Evolutionary conservation across 1,140 invertebrate genomes (phyloP), one percentile per base, ranked within the genome.

Genomic region (Chrysomallon squamiferum): DNA sequence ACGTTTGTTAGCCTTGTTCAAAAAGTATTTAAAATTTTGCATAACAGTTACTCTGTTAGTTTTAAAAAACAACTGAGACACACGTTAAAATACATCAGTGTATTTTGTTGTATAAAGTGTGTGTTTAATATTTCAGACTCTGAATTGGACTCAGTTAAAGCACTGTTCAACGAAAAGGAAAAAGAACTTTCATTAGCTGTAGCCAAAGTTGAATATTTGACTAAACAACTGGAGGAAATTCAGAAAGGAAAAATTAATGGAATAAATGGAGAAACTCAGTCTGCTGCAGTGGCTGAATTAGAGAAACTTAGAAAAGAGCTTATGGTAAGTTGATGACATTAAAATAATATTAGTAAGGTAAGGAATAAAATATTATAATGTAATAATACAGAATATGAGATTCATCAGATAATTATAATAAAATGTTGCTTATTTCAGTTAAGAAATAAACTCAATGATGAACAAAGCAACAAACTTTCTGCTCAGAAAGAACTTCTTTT

Each of bases 81-180:
- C n/a, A n/a, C n/a, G n/a, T n/a, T n/a, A n/a, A n/a, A n/a, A n/a
- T n/a, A n/a, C n/a, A n/a, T n/a, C n/a, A n/a, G n/a, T n/a, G n/a
- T n/a, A n/a, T n/a, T n/a, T n/a, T n/a, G n/a, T n/a, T n/a, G 35
- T 38, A 15, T 38, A 5, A 38, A 5, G 15, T 38, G 35, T 5
- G 7, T 54, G 22, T 54, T 3, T 13, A 35, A 49, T 47, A 32
- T 76, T 79, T 15, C 72, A 96, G 94, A 92, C 77, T 93, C 93
- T 78, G 96, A 98, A 87, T 88, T 98, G 85, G 95, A 98, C 86
- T 95, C 94, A 63, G 96, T 97, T 77, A 91, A 95, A 64, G 93
- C 94, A 25, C 88, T 98, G 56, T 98, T 98, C 89, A 96, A 95
- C 89, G 95, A 97, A 83, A 98, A 98, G 84, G 95, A 98, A 81